Conservation (phyloP, 2,797 vertebrate species). For the Microctenopoma lineatum region DNA sequence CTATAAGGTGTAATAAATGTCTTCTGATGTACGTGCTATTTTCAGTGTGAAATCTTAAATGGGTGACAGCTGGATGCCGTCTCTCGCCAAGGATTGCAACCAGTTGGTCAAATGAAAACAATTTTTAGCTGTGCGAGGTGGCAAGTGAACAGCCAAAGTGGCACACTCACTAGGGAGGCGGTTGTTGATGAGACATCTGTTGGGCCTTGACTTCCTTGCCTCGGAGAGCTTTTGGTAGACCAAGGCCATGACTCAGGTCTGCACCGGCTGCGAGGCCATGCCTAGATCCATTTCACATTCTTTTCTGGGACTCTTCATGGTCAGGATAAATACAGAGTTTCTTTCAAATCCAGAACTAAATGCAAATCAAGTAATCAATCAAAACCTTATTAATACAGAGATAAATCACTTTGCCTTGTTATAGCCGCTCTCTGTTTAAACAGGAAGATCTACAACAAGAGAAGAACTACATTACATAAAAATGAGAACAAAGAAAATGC, state of each 20-base stretch:
- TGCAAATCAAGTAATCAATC: background rate
- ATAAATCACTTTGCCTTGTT: too few relatives aligned
- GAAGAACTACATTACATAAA: too few relatives aligned
- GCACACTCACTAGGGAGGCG: conserved; percentile 44
- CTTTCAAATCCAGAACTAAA: conserved; percentile 23
- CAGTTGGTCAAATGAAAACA: conserved; percentile 20
- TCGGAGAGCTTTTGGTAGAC: conserved; percentile 52
- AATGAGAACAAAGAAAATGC: too few relatives aligned
- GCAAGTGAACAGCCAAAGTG: conserved; percentile 46
- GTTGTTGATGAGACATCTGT: conserved; percentile 67
- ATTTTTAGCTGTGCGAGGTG: conserved; percentile 36
- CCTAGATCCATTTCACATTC: conserved; percentile 56
- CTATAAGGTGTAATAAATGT: conserved; percentile 8
- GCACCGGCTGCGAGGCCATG: conserved; percentile 62
- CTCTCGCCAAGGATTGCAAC: conserved; percentile 20
- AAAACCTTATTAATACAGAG: too few relatives aligned
- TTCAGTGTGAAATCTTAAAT: conserved; percentile 19
- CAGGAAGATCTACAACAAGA: too few relatives aligned
- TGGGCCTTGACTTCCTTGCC: conserved; percentile 46
- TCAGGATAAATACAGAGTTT: conserved; percentile 27
- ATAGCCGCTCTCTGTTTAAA: too few relatives aligned
- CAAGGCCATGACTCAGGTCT: conserved; percentile 69
- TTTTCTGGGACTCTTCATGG: conserved; percentile 33
- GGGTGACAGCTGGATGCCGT: conserved; percentile 19
- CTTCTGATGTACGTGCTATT: conserved; percentile 15